phyloP scores from a whole-genome alignment of 2,888 invertebrate genomes.

The Pantelozetes paolii region DNA sequence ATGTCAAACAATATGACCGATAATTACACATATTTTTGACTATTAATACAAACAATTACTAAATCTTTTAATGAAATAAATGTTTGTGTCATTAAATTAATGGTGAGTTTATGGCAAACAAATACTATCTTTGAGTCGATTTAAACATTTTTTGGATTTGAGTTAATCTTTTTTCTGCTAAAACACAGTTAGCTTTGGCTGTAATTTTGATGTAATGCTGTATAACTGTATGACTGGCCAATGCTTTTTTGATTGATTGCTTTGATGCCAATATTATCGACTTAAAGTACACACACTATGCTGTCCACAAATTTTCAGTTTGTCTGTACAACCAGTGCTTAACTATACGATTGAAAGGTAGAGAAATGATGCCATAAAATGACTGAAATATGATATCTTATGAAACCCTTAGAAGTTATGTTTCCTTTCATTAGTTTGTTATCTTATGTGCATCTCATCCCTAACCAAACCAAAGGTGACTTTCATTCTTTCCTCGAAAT shows the following conservation, averaged over 20 bases:
- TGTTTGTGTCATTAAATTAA: too few relatives aligned
- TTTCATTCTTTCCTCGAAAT: background rate
- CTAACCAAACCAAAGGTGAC: constrained; percentile 36
- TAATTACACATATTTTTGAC: background rate
- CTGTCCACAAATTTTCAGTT: constrained; percentile 13
- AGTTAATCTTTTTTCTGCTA: constrained; percentile 6
- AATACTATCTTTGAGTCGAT: background rate
- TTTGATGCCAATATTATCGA: constrained; percentile 23
- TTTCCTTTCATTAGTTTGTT: constrained; percentile 21
- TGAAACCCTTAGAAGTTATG: constrained; percentile 20
- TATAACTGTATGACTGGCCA: constrained; percentile 1
- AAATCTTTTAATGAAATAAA: too few relatives aligned
- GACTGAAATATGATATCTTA: constrained; percentile 34
- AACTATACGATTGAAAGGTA: constrained; percentile 18
- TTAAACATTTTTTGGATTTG: constrained; percentile 8
- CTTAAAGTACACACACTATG: constrained; percentile 1
- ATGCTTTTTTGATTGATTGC: constrained; percentile 26
- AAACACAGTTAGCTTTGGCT: background rate
- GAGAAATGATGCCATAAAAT: constrained; percentile 1
- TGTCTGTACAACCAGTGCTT: background rate
- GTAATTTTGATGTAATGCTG: constrained; percentile 26
- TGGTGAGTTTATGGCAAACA: background rate
- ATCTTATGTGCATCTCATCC: constrained; percentile 32
- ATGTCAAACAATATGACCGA: too few relatives aligned
- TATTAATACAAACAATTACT: background rate